Conservation (phyloP, 2,113 vertebrate genomes). For the Ictalurus furcatus region DNA sequence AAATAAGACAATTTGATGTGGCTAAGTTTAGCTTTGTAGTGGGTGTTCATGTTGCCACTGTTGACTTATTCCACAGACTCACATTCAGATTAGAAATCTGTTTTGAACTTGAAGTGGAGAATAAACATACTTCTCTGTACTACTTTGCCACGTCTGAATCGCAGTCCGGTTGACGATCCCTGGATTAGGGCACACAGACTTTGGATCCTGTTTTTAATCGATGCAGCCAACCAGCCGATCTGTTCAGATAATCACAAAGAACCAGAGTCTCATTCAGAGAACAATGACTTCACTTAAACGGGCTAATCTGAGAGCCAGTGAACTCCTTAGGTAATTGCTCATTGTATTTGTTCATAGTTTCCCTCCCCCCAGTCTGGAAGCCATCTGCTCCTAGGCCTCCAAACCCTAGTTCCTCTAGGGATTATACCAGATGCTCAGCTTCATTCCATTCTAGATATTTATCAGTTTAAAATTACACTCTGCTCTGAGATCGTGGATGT, state of each 20-base stretch:
- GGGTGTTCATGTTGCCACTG: background rate
- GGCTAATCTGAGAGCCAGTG: constrained; percentile 33
- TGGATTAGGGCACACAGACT: background rate
- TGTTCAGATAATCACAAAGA: constrained; percentile 16
- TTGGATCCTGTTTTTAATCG: background rate
- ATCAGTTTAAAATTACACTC: constrained; percentile 15
- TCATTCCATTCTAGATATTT: constrained; percentile 36
- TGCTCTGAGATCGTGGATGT: background rate
- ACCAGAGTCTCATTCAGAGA: background rate
- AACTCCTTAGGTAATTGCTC: constrained; percentile 14
- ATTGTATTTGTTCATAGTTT: constrained; percentile 14
- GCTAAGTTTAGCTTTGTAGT: background rate
- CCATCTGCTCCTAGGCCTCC: constrained; percentile 39
- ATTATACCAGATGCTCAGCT: constrained; percentile 44
- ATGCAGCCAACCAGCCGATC: background rate
- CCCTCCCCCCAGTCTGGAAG: constrained; percentile 23
- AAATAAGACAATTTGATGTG: background rate
- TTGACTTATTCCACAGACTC: background rate
- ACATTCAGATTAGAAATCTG: background rate
- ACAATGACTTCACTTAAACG: constrained; percentile 17
- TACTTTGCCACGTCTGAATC: too few relatives aligned
- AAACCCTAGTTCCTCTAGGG: background rate
- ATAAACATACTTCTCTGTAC: background rate
- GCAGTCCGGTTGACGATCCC: background rate
- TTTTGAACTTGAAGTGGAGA: background rate